Percentiles rank a stretch among this genome's conserved stretches.
These are phyloP conservation scores for Alca torda DNA, from an alignment of 2,797 vertebrate species.

Conservation along the genomic window DNA sequence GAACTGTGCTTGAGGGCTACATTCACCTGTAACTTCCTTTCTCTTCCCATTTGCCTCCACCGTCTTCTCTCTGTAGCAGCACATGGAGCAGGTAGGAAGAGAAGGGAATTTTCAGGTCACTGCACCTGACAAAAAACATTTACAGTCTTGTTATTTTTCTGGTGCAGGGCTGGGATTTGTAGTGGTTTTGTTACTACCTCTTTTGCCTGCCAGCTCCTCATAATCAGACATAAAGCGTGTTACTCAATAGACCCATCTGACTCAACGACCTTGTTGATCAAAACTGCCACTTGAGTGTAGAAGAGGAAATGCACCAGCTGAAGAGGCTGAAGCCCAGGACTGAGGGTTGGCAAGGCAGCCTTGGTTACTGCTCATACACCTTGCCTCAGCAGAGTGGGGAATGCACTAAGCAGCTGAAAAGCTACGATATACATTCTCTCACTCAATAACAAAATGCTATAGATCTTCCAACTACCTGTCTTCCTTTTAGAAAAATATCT, in stretches of 20 bases:
- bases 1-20: background rate
- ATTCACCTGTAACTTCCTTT: background rate
- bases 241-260: background rate
- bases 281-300: background rate
- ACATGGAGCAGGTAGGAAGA: background rate
- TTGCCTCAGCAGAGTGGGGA: background rate
- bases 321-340: background rate
- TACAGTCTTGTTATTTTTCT: background rate
- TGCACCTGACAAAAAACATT: accelerated
- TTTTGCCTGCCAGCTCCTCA: background rate
- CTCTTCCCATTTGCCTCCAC: background rate
- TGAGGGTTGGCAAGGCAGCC: background rate
- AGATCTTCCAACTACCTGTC: background rate
- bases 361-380: accelerated
- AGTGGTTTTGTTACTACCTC: background rate
- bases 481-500: background rate
- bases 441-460: background rate
- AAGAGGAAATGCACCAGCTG: background rate
- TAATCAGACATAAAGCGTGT: background rate
- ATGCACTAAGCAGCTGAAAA: background rate
- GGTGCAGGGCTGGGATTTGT: background rate
- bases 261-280: background rate
- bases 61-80: background rate
- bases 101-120: background rate
- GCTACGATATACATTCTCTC: background rate